Evolutionary conservation across 1,140 invertebrate genomes (phyloP).

Genomic region (Carcinoscorpius rotundicauda): DNA sequence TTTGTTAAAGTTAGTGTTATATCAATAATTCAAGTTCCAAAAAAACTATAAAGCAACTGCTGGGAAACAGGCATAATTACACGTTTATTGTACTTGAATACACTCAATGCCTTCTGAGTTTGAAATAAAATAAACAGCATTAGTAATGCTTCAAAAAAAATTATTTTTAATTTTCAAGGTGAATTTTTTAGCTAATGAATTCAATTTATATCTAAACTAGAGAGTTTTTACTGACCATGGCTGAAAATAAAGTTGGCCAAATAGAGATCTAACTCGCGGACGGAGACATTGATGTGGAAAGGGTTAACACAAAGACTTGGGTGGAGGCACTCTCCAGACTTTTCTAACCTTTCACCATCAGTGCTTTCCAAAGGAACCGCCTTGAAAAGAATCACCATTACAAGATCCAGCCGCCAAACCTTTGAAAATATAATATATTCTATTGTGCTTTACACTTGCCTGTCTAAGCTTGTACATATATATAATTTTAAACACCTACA

Average conservation of each 20-base stretch:
- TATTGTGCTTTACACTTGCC: too few relatives aligned
- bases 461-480: too few relatives aligned
- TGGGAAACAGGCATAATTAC: constrained; percentile 1
- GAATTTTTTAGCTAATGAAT: too few relatives aligned
- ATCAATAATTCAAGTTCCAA: neutral
- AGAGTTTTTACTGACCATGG: constrained; percentile 51
- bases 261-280: constrained; percentile 94
- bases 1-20: too few relatives aligned
- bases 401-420: constrained; percentile 96
- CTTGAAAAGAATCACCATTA: constrained; percentile 99
- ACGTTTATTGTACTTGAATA: neutral
- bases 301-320: constrained; percentile 97
- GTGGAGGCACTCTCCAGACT: constrained; percentile 90
- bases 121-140: neutral
- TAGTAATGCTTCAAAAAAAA: neutral
- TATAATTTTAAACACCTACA: too few relatives aligned
- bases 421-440: constrained; percentile 29
- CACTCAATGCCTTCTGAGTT: neutral
- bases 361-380: constrained; percentile 98
- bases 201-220: neutral
- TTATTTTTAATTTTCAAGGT: neutral
- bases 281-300: constrained; percentile 99
- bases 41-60: neutral
- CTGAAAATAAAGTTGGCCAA: constrained; percentile 98
- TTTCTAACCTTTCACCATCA: constrained; percentile 95